Evolutionary conservation across 2,797 vertebrate species (phyloP), one percentile per base, ranked within the genome.

Genomic region (Lagorchestes hirsutus): DNA sequence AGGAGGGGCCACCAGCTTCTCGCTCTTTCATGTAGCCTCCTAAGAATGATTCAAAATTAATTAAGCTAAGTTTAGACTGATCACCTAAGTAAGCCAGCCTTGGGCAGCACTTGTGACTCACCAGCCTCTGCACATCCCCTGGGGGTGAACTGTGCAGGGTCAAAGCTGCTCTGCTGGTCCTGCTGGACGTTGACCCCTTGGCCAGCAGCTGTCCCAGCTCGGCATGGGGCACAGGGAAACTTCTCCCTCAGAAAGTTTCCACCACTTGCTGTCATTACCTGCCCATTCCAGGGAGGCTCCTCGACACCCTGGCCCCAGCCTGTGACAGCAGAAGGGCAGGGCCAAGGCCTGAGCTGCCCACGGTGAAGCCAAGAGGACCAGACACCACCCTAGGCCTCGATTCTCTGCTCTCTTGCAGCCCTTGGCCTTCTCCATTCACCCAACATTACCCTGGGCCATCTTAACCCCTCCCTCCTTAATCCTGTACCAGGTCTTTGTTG

Each of bases 21-120:
- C 28, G 94, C 94, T 55, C 74, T 62, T 94, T 90, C 97, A 74
- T 46, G 94, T 54, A 59, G 93, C 90, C 93, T 93, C 0, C 0
- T 90, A 97, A 97, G 97, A 92, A 59, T 95, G 96, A 97, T 97
- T 97, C 97, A 92, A 95, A 97, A 98, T 96, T 95, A 92, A 97
- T 97, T 97, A 97, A 97, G 93, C 93, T 97, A 96, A 97, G 96
- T 97, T 97, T 95, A 96, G 97, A 91, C 22, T 94, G 96, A 97
- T 96, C 91, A 95, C 96, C 96, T 95, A 94, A 95, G 96, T 96
- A 95, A 97, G 95, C 92, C 28, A 97, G 95, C 93, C 50, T 27
- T 57, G 29, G 95, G 97, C 95, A 54, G 96, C 98, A 97, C 16
- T 87, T 56, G 92, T 28, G 95, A 50, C 55, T 54, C 93, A 90